Conservation (phyloP, 2,888 invertebrate genomes). For the Sympetrum striolatum region DNA sequence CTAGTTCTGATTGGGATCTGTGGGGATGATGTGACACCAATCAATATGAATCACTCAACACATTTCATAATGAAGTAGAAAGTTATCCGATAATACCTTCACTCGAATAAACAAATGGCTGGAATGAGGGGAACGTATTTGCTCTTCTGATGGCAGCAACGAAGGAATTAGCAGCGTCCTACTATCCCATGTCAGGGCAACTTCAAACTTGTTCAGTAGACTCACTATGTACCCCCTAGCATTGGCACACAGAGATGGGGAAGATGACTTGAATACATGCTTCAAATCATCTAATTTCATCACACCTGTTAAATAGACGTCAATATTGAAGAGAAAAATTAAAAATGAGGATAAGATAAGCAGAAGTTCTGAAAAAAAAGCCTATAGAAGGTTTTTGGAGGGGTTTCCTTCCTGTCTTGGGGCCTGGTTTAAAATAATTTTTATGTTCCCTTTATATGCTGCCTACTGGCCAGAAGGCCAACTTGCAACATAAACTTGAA, state of each 20-base stretch:
- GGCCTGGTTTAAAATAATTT: too few species aligned
- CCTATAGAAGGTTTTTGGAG: too few species aligned
- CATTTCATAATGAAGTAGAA: too few species aligned
- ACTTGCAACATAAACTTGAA: too few species aligned
- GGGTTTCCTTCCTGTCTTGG: too few species aligned
- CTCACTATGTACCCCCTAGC: conserved; percentile 85
- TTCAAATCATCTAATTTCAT: conserved; percentile 94
- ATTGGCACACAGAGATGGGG: conserved; percentile 64
- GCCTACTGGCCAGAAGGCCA: too few species aligned
- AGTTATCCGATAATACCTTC: conserved; percentile 51
- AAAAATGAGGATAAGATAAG: too few species aligned
- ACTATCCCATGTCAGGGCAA: conserved; percentile 95
- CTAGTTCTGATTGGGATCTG: conserved; percentile 70
- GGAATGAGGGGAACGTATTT: conserved; percentile 57
- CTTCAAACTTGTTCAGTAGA: conserved; percentile 94
- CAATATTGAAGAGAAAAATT: not conserved
- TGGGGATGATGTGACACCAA: conserved; percentile 31
- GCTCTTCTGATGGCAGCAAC: conserved; percentile 80
- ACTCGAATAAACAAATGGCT: conserved; percentile 58
- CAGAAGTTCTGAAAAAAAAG: too few species aligned
- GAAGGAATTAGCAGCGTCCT: conserved; percentile 90
- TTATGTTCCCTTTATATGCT: too few species aligned
- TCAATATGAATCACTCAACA: not conserved
- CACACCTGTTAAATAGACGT: conserved; percentile 64
- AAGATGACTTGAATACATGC: conserved; percentile 89